Percentiles rank a stretch among this genome's conserved stretches.
Evolutionary conservation across 2,888 invertebrate genomes (phyloP).

Genomic region (Tyria jacobaeae): DNA sequence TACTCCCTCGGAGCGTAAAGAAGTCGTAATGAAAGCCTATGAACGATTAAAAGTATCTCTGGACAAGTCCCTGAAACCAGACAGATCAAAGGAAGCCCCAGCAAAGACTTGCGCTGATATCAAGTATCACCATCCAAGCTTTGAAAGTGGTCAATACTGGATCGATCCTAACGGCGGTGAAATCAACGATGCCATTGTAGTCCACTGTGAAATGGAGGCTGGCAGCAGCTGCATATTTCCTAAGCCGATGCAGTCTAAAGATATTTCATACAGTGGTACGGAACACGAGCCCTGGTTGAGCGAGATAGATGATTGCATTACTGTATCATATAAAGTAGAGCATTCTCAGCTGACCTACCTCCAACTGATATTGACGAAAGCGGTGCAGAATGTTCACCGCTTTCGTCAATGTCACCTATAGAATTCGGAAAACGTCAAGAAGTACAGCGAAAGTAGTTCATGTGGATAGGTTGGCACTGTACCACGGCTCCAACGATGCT

Average conservation of each 20-base stretch:
- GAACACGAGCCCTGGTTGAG: conserved; percentile 92
- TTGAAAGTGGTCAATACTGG: conserved; percentile 94
- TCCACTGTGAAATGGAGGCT: conserved; percentile 92
- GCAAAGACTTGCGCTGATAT: conserved; percentile 96
- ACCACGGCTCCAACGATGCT: too few species aligned
- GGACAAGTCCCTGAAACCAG: conserved; percentile 92
- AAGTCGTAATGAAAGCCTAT: conserved; percentile 92
- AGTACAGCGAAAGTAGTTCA: too few species aligned
- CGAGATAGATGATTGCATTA: conserved; percentile 91
- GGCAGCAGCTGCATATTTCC: conserved; percentile 94
- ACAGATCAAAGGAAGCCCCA: conserved; percentile 93
- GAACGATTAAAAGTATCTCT: conserved; percentile 92
- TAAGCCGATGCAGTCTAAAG: conserved; percentile 89
- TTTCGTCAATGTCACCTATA: too few species aligned
- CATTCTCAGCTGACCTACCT: conserved; percentile 94
- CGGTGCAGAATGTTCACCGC: conserved; percentile 93
- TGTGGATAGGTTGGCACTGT: too few species aligned
- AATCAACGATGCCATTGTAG: conserved; percentile 93
- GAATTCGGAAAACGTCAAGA: too few species aligned
- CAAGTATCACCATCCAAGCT: conserved; percentile 91
- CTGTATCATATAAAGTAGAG: conserved; percentile 95
- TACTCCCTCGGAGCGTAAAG: conserved; percentile 90
- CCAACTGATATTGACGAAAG: conserved; percentile 92
- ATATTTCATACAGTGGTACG: conserved; percentile 85
- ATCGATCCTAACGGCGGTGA: conserved; percentile 96